Conservation (phyloP, 1,140 invertebrate genomes). For the Drosophila virilis region DNA sequence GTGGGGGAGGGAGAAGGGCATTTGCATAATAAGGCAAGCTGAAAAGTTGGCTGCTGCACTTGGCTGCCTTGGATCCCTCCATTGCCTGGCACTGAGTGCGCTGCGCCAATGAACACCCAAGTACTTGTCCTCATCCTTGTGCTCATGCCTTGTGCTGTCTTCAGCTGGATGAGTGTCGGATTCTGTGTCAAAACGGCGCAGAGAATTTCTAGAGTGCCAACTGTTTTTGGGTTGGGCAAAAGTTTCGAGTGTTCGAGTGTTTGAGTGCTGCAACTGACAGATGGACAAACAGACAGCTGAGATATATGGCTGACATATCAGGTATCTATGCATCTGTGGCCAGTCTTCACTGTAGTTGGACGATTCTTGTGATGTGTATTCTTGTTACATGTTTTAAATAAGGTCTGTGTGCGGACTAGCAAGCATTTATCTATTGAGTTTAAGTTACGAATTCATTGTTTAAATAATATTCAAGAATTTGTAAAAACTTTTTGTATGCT, state of each 20-base stretch:
- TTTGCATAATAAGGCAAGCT: conserved; percentile 77
- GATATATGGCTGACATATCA: conserved; percentile 57
- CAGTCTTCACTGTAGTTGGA: not conserved
- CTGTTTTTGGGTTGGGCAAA: conserved; percentile 42
- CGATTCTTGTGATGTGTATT: too few species aligned
- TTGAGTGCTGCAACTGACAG: conserved; percentile 32
- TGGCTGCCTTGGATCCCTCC: conserved; percentile 23
- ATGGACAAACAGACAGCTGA: conserved; percentile 57
- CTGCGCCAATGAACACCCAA: conserved; percentile 36
- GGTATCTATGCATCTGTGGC: conserved; percentile 27
- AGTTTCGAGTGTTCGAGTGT: conserved; percentile 6
- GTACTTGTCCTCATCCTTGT: conserved; percentile 15
- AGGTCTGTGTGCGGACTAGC: not conserved
- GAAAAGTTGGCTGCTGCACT: conserved; percentile 60
- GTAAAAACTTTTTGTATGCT: too few species aligned
- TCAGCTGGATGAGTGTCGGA: conserved; percentile 45
- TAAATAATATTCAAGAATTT: too few species aligned
- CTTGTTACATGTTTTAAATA: not conserved
- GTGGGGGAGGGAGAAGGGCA: conserved; percentile 14
- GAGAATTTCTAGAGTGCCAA: conserved; percentile 66
- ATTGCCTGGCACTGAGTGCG: conserved; percentile 28
- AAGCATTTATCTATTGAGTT: not conserved
- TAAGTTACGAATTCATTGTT: too few species aligned
- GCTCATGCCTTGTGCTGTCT: not conserved
- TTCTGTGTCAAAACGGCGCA: conserved; percentile 78